A percentile compares a stretch with the other conserved stretches of the same genome.
phyloP scores from a whole-genome alignment of 2,888 invertebrate species.

The Apotomis capreana region DNA sequence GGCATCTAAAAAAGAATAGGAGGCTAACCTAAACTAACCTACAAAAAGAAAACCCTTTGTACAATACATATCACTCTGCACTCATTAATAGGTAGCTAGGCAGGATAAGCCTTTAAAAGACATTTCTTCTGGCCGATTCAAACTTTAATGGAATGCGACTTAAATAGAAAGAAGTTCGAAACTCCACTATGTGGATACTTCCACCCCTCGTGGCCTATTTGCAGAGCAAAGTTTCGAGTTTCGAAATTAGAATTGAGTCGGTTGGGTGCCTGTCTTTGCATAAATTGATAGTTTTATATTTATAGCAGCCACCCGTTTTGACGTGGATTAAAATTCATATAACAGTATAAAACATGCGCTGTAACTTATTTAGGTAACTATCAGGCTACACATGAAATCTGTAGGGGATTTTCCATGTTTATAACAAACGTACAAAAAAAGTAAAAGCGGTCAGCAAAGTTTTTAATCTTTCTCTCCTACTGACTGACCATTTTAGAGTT shows the following conservation, averaged over 20 bases:
- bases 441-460: too few relatives aligned
- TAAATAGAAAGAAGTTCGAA: not conserved
- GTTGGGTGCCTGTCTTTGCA: not conserved
- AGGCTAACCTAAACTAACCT: too few relatives aligned
- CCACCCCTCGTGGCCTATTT: not conserved
- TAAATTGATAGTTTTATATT: not conserved
- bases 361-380: too few relatives aligned
- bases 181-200: not conserved
- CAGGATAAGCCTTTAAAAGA: not conserved
- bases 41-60: too few relatives aligned
- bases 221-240: not conserved
- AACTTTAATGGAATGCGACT: not conserved
- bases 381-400: too few relatives aligned
- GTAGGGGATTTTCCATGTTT: too few relatives aligned
- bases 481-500: too few relatives aligned
- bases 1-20: too few relatives aligned
- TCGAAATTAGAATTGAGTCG: not conserved
- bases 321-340: not conserved
- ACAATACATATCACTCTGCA: too few relatives aligned
- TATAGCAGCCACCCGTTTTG: not conserved
- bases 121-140: not conserved
- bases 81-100: too few relatives aligned
- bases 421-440: too few relatives aligned
- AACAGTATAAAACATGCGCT: not conserved
- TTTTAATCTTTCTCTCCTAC: too few relatives aligned